Percentiles rank a stretch among this genome's conserved stretches.
These are phyloP conservation scores for Amblyraja radiata DNA, from an alignment of 2,797 vertebrate species.

Conservation along the genomic window DNA sequence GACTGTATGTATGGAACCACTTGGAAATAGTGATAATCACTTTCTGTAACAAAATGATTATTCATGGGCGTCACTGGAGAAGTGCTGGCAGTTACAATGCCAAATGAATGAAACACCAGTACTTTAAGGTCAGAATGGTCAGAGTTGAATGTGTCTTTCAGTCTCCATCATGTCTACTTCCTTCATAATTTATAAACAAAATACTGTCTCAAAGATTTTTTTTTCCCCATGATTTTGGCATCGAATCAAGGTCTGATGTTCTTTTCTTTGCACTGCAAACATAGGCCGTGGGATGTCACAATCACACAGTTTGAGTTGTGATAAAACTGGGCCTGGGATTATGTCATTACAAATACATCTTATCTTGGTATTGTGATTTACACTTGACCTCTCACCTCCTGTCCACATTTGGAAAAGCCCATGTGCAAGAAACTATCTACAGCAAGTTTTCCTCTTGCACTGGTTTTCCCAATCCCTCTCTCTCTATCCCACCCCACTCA, in stretches of 20 bases:
- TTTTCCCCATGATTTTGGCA: conserved; percentile 35
- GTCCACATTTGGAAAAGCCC: background rate
- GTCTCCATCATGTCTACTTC: conserved; percentile 36
- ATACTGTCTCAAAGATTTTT: conserved; percentile 26
- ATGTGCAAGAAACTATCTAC: too few species aligned
- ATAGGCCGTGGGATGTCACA: conserved; percentile 31
- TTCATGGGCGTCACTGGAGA: background rate
- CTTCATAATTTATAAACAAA: conserved; percentile 34
- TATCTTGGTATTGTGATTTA: conserved; percentile 26
- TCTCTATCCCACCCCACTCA: too few species aligned
- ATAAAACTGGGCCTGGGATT: conserved; percentile 34
- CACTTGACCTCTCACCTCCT: conserved; percentile 33
- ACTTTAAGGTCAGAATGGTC: conserved; percentile 8
- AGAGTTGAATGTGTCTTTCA: conserved; percentile 37
- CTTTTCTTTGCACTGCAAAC: conserved; percentile 29
- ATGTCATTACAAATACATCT: conserved; percentile 35
- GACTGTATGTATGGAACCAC: background rate
- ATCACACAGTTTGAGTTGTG: conserved; percentile 36
- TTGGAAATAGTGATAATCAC: background rate
- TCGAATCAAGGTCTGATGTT: conserved; percentile 35
- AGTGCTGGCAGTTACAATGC: background rate
- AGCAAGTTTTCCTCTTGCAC: too few species aligned
- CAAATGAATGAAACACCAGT: background rate
- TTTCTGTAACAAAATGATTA: conserved; percentile 19
- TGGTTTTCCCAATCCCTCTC: too few species aligned